Conservation (phyloP, 2,797 vertebrate species). For the Gallinago stenura region DNA sequence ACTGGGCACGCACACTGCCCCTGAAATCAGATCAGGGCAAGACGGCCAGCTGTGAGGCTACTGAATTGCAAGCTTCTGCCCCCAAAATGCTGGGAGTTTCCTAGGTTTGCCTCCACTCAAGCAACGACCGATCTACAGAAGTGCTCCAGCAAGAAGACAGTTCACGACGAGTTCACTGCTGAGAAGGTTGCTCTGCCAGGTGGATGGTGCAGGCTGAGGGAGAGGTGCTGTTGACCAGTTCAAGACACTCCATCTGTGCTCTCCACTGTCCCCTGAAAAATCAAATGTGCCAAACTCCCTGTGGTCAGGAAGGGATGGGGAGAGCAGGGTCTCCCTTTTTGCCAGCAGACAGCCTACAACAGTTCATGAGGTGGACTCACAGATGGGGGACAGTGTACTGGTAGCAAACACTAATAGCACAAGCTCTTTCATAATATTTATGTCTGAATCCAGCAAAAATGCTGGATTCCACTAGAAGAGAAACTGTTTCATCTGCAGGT, state of each 20-base stretch:
- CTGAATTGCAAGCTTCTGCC: not conserved
- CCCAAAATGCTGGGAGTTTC: not conserved
- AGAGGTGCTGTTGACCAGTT: not conserved
- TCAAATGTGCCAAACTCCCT: not conserved
- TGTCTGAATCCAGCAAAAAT: not conserved
- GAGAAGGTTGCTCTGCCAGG: accelerated
- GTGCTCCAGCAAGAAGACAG: not conserved
- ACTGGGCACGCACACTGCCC: not conserved
- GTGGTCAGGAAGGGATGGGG: not conserved
- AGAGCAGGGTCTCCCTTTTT: not conserved
- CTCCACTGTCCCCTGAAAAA: not conserved
- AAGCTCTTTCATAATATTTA: not conserved
- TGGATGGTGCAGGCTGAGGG: not conserved
- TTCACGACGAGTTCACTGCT: not conserved
- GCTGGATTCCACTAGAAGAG: not conserved
- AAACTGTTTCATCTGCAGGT: accelerated
- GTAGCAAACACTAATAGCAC: not conserved
- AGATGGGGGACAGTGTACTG: accelerated
- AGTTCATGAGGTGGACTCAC: not conserved
- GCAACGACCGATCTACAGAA: not conserved
- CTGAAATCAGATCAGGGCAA: not conserved
- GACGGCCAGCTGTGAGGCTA: not conserved
- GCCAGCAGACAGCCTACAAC: not conserved
- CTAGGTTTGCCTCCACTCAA: not conserved
- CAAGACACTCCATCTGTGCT: not conserved